Evolutionary conservation across 2,888 invertebrate genomes (phyloP).

Genomic region (Dromius quadrimaculatus): DNA sequence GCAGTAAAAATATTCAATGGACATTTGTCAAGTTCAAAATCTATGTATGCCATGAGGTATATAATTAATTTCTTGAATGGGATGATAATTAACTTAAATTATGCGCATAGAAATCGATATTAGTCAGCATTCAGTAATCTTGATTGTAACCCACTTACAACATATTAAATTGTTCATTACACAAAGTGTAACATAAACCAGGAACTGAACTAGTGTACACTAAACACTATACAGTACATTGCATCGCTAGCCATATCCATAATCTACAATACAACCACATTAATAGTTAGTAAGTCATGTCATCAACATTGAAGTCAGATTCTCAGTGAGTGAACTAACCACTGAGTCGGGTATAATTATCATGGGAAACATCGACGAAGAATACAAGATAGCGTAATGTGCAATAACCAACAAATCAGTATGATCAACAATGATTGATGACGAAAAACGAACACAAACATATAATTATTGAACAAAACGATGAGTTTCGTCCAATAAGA

Average conservation of each 20-base stretch:
- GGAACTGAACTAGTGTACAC: not conserved
- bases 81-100: too few relatives aligned
- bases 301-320: not conserved
- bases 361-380: slow-evolving; percentile 46
- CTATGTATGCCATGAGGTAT: too few relatives aligned
- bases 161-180: slow-evolving; percentile 34
- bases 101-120: too few relatives aligned
- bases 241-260: not conserved
- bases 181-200: slow-evolving; percentile 20
- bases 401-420: slow-evolving; percentile 63
- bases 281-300: not conserved
- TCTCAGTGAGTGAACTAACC: not conserved
- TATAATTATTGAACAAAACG: slow-evolving; percentile 45
- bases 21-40: too few relatives aligned
- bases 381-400: slow-evolving; percentile 50
- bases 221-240: too few relatives aligned
- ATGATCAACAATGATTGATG: slow-evolving; percentile 56
- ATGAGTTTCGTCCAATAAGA: slow-evolving; percentile 14
- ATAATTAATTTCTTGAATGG: too few relatives aligned
- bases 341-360: slow-evolving; percentile 36
- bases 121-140: too few relatives aligned
- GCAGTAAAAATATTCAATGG: too few relatives aligned
- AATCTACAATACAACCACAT: slow-evolving; percentile 2
- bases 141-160: slow-evolving; percentile 17
- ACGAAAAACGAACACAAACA: slow-evolving; percentile 34